A percentile compares a stretch with the other conserved stretches of the same genome.
Conservation (phyloP, 2,113 vertebrate species). For the Sciurus niger region DNA sequence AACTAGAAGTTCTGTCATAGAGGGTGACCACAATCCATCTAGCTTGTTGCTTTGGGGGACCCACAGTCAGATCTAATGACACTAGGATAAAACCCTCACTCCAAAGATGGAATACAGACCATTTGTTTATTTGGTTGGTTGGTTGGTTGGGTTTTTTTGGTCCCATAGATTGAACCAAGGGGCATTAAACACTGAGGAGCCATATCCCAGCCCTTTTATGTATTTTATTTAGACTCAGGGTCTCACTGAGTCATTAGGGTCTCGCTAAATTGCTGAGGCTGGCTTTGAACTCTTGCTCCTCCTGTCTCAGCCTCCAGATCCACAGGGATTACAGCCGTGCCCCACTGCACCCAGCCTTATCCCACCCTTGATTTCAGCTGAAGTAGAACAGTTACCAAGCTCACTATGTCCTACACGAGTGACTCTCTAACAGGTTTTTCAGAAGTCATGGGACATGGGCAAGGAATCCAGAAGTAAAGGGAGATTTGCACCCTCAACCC, state of each 20-base stretch:
- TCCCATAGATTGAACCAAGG: too few relatives aligned
- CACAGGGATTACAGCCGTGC: too few relatives aligned
- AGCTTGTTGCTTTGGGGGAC: not conserved
- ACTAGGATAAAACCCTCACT: not conserved
- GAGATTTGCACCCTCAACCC: not conserved
- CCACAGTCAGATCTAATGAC: not conserved
- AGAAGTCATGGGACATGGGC: not conserved
- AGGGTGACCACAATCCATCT: not conserved
- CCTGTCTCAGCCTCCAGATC: too few relatives aligned
- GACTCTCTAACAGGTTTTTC: not conserved
- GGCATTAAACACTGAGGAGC: too few relatives aligned
- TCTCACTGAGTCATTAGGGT: too few relatives aligned
- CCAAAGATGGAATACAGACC: not conserved
- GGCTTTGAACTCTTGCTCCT: too few relatives aligned
- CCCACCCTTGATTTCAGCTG: not conserved
- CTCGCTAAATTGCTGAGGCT: too few relatives aligned
- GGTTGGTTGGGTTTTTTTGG: too few relatives aligned
- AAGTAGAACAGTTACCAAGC: not conserved
- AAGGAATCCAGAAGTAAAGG: not conserved
- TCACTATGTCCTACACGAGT: not conserved
- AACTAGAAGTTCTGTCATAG: not conserved
- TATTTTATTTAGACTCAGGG: too few relatives aligned
- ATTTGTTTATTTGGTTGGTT: too few relatives aligned
- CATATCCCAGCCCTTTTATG: too few relatives aligned
- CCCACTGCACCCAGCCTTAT: not conserved